Percentiles rank a stretch among this genome's conserved stretches.
Conservation (phyloP, 2,888 invertebrate species). For the Parthenolecanium corni region DNA sequence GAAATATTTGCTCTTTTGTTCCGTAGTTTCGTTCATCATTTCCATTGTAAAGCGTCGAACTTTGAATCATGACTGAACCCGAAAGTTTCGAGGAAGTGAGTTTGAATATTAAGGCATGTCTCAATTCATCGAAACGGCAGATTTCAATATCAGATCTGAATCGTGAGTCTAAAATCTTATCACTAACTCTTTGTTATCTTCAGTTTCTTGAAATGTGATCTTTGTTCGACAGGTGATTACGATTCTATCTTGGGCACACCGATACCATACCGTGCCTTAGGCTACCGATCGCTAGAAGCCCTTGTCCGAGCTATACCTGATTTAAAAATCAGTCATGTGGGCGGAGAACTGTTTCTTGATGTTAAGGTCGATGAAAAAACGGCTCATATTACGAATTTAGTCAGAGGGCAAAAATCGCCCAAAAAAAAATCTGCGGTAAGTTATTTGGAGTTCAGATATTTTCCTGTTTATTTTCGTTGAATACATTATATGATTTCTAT, state of each 20-base stretch:
- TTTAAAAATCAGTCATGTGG: not conserved
- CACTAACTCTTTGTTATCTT: not conserved
- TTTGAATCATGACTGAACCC: not conserved
- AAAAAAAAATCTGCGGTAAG: conserved; percentile 9
- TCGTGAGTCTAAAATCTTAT: not conserved
- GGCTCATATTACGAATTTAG: conserved; percentile 8
- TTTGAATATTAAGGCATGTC: not conserved
- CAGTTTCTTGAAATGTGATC: no score
- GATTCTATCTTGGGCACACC: not conserved
- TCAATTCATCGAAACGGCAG: conserved; percentile 6
- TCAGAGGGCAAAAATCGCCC: not conserved
- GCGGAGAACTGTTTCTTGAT: not conserved
- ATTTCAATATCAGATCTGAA: not conserved
- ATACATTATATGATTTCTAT: no score
- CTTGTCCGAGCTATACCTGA: not conserved
- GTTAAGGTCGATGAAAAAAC: conserved; percentile 14
- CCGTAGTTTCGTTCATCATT: no score
- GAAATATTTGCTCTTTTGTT: no score
- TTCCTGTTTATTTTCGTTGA: no score
- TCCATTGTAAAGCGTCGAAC: no score
- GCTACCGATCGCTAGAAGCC: not conserved
- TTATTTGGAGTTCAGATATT: no score
- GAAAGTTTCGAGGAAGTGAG: conserved; percentile 6
- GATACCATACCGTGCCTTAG: not conserved
- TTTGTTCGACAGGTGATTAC: not conserved